phyloP scores from a whole-genome alignment of 2,888 invertebrate species.

The Rosalia funebris region DNA sequence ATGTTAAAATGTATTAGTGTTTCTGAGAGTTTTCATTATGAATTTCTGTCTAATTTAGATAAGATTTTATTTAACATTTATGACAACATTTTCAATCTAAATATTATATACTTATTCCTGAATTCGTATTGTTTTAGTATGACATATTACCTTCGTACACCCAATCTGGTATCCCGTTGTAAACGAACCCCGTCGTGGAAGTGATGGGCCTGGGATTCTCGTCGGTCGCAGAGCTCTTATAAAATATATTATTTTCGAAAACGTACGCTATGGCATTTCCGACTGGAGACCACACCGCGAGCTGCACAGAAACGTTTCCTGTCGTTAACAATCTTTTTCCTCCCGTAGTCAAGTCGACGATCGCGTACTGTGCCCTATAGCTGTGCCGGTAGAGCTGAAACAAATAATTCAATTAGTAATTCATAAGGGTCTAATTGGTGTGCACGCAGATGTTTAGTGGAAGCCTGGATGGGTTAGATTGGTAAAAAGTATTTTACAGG shows the following conservation, averaged over 20 bases:
- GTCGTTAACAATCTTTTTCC: constrained; percentile 59
- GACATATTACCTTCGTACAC: constrained; percentile 82
- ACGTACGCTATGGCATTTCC: constrained; percentile 80
- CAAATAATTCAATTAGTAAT: too few species aligned
- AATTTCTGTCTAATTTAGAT: too few species aligned
- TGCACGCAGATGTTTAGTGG: not conserved
- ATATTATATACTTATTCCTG: too few species aligned
- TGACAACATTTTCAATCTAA: too few species aligned
- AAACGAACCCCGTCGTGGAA: constrained; percentile 63
- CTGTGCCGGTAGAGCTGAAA: constrained; percentile 82
- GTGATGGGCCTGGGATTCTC: constrained; percentile 70
- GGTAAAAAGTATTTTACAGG: too few species aligned
- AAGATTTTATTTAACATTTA: too few species aligned
- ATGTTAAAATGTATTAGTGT: too few species aligned
- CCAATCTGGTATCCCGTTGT: constrained; percentile 92
- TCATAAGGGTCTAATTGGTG: not conserved
- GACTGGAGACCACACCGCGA: constrained; percentile 80
- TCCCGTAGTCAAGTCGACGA: constrained; percentile 71
- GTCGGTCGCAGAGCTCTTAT: constrained; percentile 65
- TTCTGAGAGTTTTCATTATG: too few species aligned
- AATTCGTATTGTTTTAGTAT: too few species aligned
- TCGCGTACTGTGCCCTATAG: constrained; percentile 78
- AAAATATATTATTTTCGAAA: constrained; percentile 80
- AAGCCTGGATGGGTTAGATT: too few species aligned
- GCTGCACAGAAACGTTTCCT: constrained; percentile 67